phyloP scores from a whole-genome alignment of 30 jellyfish, hydroid and myxozoan species.

The Cassiopea xamachana region DNA sequence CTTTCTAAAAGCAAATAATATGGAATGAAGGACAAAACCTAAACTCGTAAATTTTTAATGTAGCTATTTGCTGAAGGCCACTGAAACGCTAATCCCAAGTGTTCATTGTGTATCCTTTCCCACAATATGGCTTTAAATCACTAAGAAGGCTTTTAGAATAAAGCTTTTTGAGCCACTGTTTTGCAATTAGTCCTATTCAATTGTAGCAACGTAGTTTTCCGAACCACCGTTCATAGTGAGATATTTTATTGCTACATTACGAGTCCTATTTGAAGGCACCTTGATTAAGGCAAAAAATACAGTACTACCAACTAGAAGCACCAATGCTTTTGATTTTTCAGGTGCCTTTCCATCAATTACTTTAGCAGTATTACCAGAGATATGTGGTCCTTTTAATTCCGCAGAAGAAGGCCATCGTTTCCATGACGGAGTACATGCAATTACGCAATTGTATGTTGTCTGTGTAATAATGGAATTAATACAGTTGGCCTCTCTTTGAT shows the following conservation, averaged over 20 bases:
- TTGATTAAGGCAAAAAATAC: background rate
- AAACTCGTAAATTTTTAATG: constrained; percentile 11
- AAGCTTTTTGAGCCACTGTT: constrained; percentile 6
- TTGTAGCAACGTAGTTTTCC: background rate
- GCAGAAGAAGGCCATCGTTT: background rate
- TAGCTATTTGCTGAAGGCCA: background rate
- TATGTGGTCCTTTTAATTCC: background rate
- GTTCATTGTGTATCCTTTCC: constrained; percentile 18
- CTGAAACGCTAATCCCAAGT: constrained; percentile 23
- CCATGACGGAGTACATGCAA: background rate
- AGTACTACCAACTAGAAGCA: background rate
- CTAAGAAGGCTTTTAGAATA: constrained; percentile 33
- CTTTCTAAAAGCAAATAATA: background rate
- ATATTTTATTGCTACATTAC: background rate
- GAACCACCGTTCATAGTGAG: constrained; percentile 1
- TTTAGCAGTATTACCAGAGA: background rate
- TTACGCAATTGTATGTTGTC: too few species aligned
- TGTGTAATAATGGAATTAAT: too few species aligned
- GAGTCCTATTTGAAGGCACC: background rate
- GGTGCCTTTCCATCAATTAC: background rate
- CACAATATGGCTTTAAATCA: constrained; percentile 39
- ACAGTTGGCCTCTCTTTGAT: too few species aligned
- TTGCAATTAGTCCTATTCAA: constrained; percentile 8
- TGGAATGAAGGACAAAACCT: background rate
- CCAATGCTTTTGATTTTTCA: background rate